Evolutionary conservation across 2,113 vertebrate species (phyloP), one percentile per base, ranked within the genome.

Genomic region (Tylochromis polylepis): DNA sequence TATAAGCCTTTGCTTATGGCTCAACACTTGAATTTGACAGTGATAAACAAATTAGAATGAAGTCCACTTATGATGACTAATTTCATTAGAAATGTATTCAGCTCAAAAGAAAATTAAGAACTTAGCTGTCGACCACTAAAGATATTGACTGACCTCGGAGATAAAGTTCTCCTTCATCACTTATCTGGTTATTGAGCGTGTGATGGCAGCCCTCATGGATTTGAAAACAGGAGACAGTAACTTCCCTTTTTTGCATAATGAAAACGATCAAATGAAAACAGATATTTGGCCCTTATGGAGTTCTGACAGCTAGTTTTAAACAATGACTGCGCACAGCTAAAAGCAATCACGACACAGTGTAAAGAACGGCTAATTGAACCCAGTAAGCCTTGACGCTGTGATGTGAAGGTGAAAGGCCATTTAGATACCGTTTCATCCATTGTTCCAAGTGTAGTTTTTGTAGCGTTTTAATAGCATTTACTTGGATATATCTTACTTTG

Each of bases 101-200:
- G 41, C 82, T 87, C 36, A 53, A 46, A 14, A 43, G 65, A 65
- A 65, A 65, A 67, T 72, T 56, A 84, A 83, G 51, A 36, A 58
- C 16, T 18, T 75, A 80, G 75, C 81, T 65, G 53, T 56, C 11
- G 24, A 20, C 67, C 22, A 16, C 49, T 65, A 9, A 65, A n/a
- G 67, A 1, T 87, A 87, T 80, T 29, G 87, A 87, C 81, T 55
- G 72, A 87, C 70, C 84, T 31, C 11, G 8, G 62, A 85, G 59
- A 85, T 87, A 24, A 87, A 83, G 18, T 82, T 79, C 57, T 15
- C 75, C 60, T 31, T 41, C 53, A 83, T 92, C 84, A 87, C 79
- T 81, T 20, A 79, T 87, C 88, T 36, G 43, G 29, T 85, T 88
- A 89, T 90, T 80, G 91, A 87, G 80, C 22, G 8, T 38, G 16